Evolutionary conservation across 2,113 vertebrate genomes (phyloP).

Genomic region (Phylloscopus trochiloides): DNA sequence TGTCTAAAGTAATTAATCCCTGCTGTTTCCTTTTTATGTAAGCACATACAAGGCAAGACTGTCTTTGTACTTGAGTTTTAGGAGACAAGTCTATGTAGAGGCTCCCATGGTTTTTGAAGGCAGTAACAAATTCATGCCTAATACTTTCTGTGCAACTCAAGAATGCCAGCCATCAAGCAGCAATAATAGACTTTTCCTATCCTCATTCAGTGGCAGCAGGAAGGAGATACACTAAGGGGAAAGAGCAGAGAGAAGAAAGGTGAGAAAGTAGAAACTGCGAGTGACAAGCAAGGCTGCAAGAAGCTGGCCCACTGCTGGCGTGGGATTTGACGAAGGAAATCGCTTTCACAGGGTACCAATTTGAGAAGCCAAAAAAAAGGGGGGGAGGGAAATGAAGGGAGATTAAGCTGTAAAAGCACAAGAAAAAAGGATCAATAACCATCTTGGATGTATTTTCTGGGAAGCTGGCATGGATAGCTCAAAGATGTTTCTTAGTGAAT

Average conservation of each 20-base stretch:
- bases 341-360: conserved; percentile 25
- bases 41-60: conserved; percentile 67
- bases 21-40: conserved; percentile 67
- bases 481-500: conserved; percentile 65
- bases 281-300: background rate
- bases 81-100: conserved; percentile 19
- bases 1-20: conserved; percentile 73
- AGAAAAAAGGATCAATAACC: conserved; percentile 73
- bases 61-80: conserved; percentile 44
- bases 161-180: background rate
- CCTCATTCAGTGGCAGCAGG: background rate
- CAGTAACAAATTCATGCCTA: conserved; percentile 19
- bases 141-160: background rate
- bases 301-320: background rate
- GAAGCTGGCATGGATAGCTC: conserved; percentile 61
- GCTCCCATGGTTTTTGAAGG: conserved; percentile 18
- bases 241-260: conserved; percentile 8
- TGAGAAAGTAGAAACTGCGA: background rate
- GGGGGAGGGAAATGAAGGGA: background rate
- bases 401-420: conserved; percentile 66
- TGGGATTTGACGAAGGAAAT: conserved; percentile 29
- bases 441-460: conserved; percentile 65
- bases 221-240: background rate
- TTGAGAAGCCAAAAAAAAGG: background rate
- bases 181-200: conserved; percentile 15